Conservation (phyloP, 2,888 invertebrate genomes). For the Lithophane ornitopus region DNA sequence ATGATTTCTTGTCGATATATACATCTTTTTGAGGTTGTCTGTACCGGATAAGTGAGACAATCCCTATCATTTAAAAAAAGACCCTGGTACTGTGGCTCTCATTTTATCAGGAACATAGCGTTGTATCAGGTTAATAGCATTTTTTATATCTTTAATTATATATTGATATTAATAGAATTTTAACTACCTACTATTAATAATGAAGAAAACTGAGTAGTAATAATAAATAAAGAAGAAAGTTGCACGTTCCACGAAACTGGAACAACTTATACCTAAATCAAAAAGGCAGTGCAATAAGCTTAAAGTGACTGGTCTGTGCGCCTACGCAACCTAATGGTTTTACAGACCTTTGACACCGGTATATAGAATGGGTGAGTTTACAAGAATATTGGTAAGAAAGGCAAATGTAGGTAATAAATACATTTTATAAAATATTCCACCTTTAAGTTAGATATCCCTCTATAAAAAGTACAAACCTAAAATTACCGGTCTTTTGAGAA, state of each 20-base stretch:
- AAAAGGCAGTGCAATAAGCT: slow-evolving; percentile 55
- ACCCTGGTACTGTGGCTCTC: too few species aligned
- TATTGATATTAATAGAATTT: neutral
- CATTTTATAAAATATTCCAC: neutral
- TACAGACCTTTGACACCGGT: slow-evolving; percentile 56
- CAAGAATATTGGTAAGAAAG: slow-evolving; percentile 43
- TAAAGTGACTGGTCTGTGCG: slow-evolving; percentile 41
- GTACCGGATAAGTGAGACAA: too few species aligned
- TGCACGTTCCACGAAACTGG: slow-evolving; percentile 40
- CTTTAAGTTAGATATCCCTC: neutral
- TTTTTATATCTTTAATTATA: too few species aligned
- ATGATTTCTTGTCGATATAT: too few species aligned
- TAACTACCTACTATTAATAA: neutral
- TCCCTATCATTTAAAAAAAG: too few species aligned
- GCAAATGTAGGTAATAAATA: neutral
- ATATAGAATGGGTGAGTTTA: slow-evolving; percentile 38
- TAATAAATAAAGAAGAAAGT: slow-evolving; percentile 36
- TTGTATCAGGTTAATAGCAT: too few species aligned
- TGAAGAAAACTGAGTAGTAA: neutral
- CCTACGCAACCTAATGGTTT: slow-evolving; percentile 61
- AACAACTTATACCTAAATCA: slow-evolving; percentile 57
- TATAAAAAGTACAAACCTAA: neutral
- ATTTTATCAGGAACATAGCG: too few species aligned
- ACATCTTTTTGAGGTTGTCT: too few species aligned
- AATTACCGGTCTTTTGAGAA: neutral